Base-by-base conservation (phyloP, 1,140 invertebrate species). In the Drosophila sulfurigaster region DNA sequence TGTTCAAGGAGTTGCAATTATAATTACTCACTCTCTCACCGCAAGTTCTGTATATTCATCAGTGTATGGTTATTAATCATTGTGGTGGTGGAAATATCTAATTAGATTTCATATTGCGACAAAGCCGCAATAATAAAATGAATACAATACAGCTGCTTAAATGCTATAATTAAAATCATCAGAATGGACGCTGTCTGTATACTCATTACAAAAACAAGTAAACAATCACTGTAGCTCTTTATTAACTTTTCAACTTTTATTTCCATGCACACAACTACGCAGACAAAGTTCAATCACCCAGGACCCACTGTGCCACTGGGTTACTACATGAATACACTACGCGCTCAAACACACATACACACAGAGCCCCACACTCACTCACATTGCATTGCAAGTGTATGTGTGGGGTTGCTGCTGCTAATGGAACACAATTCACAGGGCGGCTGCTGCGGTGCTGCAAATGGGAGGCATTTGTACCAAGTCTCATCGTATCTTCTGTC, bases 401-500 rank as follows among this genome's bases (percentile, higher is more conserved):
- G 20, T 51, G 65, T 74, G 82, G 82, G 82, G 82, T 88, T 86
- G 79, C 65, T 86, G 79, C 65, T 86, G 82, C 82, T 86, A 86
- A 86, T 86, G 82, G 82, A 86, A 86, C 76, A 79, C 82, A 86
- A 85, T 85, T 83, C 81, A 83, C 81, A 83, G 79, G 78, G 70
- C 71, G 77, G 78, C 64, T 72, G 56, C 41, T 62, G 65, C 16
- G 41, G 11, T 43, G 63, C 52, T 65, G 56, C 68, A 65, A 75
- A 74, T 69, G 71, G 71, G 60, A 65, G 72, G 68, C 66, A 69
- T 70, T 75, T 77, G 60, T 65, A 59, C 59, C 56, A 68, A 77
- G 65, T 63, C 56, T 41, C 73, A 79, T 45, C 52, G 41, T 35
- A 63, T 59, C 67, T 70, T 28, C 45, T 51, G 43, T 60, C 41